Conservation (phyloP, 2,797 vertebrate species). For the Mus minutoides region DNA sequence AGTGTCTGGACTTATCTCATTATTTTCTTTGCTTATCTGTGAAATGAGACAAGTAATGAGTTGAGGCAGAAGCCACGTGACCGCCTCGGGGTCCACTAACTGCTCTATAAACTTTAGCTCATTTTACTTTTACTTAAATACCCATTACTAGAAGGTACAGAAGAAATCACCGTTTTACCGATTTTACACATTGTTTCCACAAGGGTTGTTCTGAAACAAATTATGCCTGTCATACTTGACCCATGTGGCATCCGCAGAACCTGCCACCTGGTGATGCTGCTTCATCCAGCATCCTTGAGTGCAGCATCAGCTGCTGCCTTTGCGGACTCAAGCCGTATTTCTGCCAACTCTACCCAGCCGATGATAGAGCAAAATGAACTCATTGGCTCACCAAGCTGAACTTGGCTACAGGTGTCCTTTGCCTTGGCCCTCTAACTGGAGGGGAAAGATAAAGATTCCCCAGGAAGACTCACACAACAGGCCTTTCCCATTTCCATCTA, state of each 20-base stretch:
- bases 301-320: background rate
- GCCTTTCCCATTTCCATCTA: background rate
- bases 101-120: background rate
- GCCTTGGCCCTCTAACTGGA: background rate
- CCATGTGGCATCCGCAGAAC: background rate
- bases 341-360: background rate
- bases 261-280: background rate
- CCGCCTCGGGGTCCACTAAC: too few relatives aligned
- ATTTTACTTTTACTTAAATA: background rate
- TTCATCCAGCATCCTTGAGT: background rate
- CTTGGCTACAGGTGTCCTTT: background rate
- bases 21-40: background rate
- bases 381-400: background rate
- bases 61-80: background rate
- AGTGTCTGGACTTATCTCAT: background rate
- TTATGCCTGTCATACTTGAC: background rate
- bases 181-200: background rate
- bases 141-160: background rate
- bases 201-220: background rate
- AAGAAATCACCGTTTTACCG: background rate
- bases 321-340: background rate
- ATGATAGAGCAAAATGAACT: background rate
- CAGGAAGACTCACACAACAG: background rate
- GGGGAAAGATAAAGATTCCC: background rate
- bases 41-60: background rate